Evolutionary conservation across 2,888 invertebrate genomes (phyloP).

Genomic region (Eulithis prunata): DNA sequence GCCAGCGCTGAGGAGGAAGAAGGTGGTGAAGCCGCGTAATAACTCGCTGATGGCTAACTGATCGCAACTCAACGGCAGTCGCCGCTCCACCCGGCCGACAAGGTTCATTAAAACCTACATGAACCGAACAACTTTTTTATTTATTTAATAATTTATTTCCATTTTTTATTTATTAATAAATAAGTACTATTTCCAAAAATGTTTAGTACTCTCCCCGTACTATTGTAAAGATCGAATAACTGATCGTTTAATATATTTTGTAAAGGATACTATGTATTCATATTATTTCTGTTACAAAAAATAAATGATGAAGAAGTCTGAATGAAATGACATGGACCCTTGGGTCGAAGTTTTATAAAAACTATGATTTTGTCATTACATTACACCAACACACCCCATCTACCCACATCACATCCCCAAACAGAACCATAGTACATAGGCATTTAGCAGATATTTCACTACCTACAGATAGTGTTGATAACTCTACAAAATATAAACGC

Average conservation of each 20-base stretch:
- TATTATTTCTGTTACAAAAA: slow-evolving; percentile 64
- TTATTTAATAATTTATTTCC: slow-evolving; percentile 82
- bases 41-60: slow-evolving; percentile 36
- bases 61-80: slow-evolving; percentile 38
- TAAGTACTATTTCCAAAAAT: slow-evolving; percentile 78
- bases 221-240: slow-evolving; percentile 39
- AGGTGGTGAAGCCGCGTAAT: slow-evolving; percentile 83
- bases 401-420: slow-evolving; percentile 35
- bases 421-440: background rate
- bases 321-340: slow-evolving; percentile 67
- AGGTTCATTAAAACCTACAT: slow-evolving; percentile 68
- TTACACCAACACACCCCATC: slow-evolving; percentile 44
- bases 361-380: slow-evolving; percentile 68
- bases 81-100: slow-evolving; percentile 41
- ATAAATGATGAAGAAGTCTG: slow-evolving; percentile 76
- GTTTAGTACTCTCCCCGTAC: slow-evolving; percentile 68
- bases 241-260: slow-evolving; percentile 46
- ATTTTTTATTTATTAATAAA: slow-evolving; percentile 81
- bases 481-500: too few species aligned
- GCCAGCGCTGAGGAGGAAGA: slow-evolving; percentile 94
- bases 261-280: slow-evolving; percentile 77
- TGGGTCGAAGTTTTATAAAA: slow-evolving; percentile 62
- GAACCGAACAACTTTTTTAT: slow-evolving; percentile 74
- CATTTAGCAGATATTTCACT: too few species aligned
- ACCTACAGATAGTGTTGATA: too few species aligned